Percentiles rank a stretch among this genome's conserved stretches.
Evolutionary conservation across 53 echinoderm and acorn worm genomes (phyloP).

Genomic region (Paelopatides confundens): DNA sequence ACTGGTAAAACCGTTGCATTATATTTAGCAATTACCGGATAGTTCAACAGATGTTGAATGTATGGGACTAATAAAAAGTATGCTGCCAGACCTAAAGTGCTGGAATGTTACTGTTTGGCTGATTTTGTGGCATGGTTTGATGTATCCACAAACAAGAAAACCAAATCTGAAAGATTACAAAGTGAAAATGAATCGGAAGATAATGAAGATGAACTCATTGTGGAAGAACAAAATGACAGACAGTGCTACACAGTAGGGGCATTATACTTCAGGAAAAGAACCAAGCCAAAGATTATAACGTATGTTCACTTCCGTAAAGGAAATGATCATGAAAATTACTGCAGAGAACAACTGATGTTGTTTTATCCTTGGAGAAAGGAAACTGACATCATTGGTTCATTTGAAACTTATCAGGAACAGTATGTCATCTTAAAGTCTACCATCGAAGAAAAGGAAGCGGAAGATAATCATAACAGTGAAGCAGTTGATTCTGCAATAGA

Average conservation of each 20-base stretch:
- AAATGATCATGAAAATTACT: too few species aligned
- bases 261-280: background rate
- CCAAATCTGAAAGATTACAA: too few species aligned
- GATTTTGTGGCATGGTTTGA: conserved; percentile 44
- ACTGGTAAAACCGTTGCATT: conserved; percentile 31
- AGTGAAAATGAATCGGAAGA: too few species aligned
- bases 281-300: conserved; percentile 42
- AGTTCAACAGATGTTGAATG: conserved; percentile 39
- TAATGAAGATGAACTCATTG: background rate
- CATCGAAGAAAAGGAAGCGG: too few species aligned
- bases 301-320: conserved; percentile 49
- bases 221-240: background rate
- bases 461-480: too few species aligned
- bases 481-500: conserved; percentile 22
- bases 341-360: too few species aligned
- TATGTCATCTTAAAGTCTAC: too few species aligned
- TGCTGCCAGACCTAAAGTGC: conserved; percentile 21
- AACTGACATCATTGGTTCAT: too few species aligned
- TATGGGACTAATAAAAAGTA: conserved; percentile 14
- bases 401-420: too few species aligned
- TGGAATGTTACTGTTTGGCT: conserved; percentile 44
- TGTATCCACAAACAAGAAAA: conserved; percentile 25
- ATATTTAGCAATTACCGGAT: conserved; percentile 36
- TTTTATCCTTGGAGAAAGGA: too few species aligned
- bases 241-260: conserved; percentile 2